Percentiles rank a stretch among this genome's conserved stretches.
Conservation (phyloP, 2,797 vertebrate genomes). For the Phrynocephalus guinanensis region DNA sequence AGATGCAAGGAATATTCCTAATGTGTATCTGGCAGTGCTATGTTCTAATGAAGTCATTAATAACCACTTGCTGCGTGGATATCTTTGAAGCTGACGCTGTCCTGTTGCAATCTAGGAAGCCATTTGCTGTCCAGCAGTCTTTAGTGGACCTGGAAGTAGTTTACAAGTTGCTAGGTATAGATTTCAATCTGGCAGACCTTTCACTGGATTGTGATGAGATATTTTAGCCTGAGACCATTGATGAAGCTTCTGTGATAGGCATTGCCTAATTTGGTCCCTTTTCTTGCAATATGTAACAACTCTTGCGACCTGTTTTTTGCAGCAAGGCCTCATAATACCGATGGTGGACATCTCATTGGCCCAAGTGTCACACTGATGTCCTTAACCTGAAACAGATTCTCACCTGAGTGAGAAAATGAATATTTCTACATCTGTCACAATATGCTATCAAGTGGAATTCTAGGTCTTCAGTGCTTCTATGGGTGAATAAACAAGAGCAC, state of each 20-base stretch:
- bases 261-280: neutral
- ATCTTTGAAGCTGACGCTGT: constrained; percentile 10
- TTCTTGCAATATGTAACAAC: constrained; percentile 7
- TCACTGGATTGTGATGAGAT: neutral
- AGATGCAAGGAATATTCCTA: neutral
- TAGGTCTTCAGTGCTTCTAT: neutral
- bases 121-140: neutral
- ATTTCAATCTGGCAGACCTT: neutral
- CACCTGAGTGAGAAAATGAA: constrained; percentile 1
- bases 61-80: neutral
- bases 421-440: neutral
- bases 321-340: neutral
- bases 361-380: neutral
- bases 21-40: neutral
- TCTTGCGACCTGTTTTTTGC: neutral
- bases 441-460: constrained; percentile 6
- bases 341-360: neutral
- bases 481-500: neutral
- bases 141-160: constrained; percentile 2
- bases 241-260: neutral
- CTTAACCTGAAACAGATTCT: neutral
- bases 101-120: neutral
- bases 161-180: neutral
- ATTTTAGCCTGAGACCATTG: neutral
- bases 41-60: neutral